These are phyloP conservation scores for Ceryle rudis DNA, from an alignment of 2,797 vertebrate genomes.

Conservation along the genomic window DNA sequence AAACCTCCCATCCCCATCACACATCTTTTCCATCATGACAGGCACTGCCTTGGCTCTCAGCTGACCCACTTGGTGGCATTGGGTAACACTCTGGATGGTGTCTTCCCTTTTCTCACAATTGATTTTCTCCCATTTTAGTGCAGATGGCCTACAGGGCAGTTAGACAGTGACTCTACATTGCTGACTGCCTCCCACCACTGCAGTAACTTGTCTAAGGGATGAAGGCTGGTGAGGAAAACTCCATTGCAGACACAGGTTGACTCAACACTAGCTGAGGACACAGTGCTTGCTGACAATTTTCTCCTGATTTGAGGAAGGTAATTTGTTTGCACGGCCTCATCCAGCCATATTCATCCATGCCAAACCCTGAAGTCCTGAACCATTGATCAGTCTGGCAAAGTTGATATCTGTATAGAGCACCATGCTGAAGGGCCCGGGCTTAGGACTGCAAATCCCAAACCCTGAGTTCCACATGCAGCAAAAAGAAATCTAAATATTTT, in stretches of 20 bases:
- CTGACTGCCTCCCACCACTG: background rate
- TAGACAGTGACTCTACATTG: background rate
- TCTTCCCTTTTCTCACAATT: background rate
- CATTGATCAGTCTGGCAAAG: background rate
- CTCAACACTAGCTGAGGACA: background rate
- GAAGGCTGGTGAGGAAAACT: background rate
- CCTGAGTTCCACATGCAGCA: background rate
- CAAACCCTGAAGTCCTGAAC: background rate
- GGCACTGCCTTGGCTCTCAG: background rate
- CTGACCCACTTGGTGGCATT: background rate
- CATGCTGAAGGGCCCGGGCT: background rate
- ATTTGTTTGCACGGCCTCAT: background rate
- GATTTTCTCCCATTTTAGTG: background rate
- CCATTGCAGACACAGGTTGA: background rate
- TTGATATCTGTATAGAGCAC: background rate
- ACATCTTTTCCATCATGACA: fast-evolving
- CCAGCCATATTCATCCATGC: background rate
- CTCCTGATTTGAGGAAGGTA: background rate
- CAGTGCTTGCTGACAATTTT: background rate
- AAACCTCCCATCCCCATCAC: fast-evolving
- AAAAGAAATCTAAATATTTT: background rate
- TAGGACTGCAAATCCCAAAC: background rate
- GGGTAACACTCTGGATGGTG: background rate
- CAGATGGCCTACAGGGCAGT: background rate
- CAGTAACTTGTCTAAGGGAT: background rate